Evolutionary conservation across 1,140 invertebrate genomes (phyloP).

Genomic region (Harlomillsia oculata): DNA sequence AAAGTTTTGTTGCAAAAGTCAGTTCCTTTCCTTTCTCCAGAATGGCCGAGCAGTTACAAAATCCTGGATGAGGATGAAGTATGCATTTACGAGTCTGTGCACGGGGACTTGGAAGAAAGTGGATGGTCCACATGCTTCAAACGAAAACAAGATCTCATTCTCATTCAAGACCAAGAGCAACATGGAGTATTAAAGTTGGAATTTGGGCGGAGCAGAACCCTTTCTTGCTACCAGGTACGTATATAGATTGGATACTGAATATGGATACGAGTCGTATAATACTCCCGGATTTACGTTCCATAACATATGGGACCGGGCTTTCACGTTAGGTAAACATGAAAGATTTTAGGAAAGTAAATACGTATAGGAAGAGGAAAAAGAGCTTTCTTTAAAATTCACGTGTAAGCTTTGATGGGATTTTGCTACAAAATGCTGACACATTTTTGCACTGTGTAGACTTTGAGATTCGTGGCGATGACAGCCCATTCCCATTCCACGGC

Average conservation of each 20-base stretch:
- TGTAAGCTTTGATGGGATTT: not conserved
- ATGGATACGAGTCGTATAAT: too few species aligned
- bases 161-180: conserved; percentile 19
- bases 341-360: too few species aligned
- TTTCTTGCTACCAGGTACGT: conserved; percentile 19
- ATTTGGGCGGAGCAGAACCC: conserved; percentile 20
- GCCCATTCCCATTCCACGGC: conserved; percentile 13
- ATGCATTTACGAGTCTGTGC: conserved; percentile 16
- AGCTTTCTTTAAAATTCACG: too few species aligned
- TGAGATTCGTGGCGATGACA: conserved; percentile 23
- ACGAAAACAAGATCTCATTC: conserved; percentile 20
- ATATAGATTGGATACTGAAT: too few species aligned
- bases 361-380: too few species aligned
- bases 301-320: too few species aligned
- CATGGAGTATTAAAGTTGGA: conserved; percentile 20
- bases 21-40: not conserved
- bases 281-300: too few species aligned
- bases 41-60: conserved; percentile 11
- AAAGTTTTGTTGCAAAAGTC: not conserved
- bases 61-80: conserved; percentile 13
- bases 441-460: not conserved
- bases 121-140: conserved; percentile 22
- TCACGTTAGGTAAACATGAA: too few species aligned
- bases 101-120: conserved; percentile 17
- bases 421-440: not conserved